A percentile compares a stretch with the other conserved stretches of the same genome.
phyloP scores from a whole-genome alignment of 2,797 vertebrate species.

The Muscicapa comitata region DNA sequence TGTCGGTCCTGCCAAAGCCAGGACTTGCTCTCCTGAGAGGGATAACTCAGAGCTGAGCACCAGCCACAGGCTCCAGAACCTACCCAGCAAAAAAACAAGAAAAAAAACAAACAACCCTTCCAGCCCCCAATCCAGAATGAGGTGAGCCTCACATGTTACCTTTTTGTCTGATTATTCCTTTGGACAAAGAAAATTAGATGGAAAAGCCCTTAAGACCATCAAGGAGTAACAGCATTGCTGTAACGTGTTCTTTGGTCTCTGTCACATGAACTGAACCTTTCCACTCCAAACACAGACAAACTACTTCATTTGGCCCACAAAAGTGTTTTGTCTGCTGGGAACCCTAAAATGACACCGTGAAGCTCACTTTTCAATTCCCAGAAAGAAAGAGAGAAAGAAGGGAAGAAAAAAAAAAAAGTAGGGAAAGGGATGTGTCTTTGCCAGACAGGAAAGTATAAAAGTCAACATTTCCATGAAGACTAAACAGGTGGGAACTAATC shows the following conservation, averaged over 20 bases:
- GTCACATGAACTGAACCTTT: background rate
- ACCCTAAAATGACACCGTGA: background rate
- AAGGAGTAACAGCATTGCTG: background rate
- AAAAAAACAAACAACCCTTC: background rate
- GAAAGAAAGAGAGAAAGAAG: background rate
- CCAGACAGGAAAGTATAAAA: conserved; percentile 70
- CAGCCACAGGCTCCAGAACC: background rate
- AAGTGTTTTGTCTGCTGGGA: conserved; percentile 47
- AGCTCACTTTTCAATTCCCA: conserved; percentile 26
- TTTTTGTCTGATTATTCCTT: background rate
- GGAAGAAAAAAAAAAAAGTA: background rate
- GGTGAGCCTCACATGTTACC: background rate
- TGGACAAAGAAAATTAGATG: background rate
- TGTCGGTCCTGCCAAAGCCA: background rate
- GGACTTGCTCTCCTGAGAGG: background rate
- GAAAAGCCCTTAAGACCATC: background rate
- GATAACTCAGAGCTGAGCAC: background rate
- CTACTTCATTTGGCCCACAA: conserved; percentile 1
- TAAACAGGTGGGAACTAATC: conserved; percentile 64
- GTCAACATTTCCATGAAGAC: conserved; percentile 67
- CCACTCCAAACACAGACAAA: conserved; percentile 14
- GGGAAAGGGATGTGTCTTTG: background rate
- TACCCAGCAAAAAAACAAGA: background rate
- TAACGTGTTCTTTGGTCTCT: background rate
- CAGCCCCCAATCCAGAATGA: background rate